These are phyloP conservation scores for Hydraecia micacea DNA, from an alignment of 2,888 invertebrate species.

Conservation along the genomic window DNA sequence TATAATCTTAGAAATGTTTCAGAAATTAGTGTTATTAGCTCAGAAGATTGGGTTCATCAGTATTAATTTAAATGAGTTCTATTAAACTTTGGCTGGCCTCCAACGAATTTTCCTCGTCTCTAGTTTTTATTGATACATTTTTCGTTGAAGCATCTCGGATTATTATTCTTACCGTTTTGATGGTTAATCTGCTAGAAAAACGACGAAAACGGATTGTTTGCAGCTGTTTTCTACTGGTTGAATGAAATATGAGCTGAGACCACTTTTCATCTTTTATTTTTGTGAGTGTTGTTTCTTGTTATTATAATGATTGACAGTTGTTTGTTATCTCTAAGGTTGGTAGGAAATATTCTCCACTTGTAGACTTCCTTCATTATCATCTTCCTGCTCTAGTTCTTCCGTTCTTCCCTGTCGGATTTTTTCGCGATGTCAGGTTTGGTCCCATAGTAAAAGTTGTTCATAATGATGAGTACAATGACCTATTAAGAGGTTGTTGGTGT, in stretches of 20 bases:
- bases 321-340: background rate
- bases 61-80: slow-evolving; percentile 56
- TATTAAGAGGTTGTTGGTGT: too few relatives aligned
- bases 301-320: background rate
- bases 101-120: slow-evolving; percentile 32
- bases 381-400: background rate
- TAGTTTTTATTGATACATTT: slow-evolving; percentile 53
- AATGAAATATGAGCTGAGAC: slow-evolving; percentile 36
- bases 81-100: slow-evolving; percentile 52
- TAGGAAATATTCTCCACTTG: background rate
- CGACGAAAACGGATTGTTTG: slow-evolving; percentile 31
- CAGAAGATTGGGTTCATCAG: slow-evolving; percentile 47
- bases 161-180: slow-evolving; percentile 46
- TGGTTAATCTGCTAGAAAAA: slow-evolving; percentile 34
- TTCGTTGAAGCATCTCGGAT: slow-evolving; percentile 41
- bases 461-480: too few relatives aligned
- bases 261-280: background rate
- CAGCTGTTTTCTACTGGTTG: slow-evolving; percentile 33
- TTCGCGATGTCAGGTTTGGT: too few relatives aligned
- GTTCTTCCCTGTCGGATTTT: background rate
- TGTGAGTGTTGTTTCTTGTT: background rate
- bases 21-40: slow-evolving; percentile 45
- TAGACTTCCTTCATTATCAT: background rate
- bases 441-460: too few relatives aligned
- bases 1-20: slow-evolving; percentile 36